Evolutionary conservation across 2,888 invertebrate species (phyloP).

Genomic region (Pherbina coryleti): DNA sequence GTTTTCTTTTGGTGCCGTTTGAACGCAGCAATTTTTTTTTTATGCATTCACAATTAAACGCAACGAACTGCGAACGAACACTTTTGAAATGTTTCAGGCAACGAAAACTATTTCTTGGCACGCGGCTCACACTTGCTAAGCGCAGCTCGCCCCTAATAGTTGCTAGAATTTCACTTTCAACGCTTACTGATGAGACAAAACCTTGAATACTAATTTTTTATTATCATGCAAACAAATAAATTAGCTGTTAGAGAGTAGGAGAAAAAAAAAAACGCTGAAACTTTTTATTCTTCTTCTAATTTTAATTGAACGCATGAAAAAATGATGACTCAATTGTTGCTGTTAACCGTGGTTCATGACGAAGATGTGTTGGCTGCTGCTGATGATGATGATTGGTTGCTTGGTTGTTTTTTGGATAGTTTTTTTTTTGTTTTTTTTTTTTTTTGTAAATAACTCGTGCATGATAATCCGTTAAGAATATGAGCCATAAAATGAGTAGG

Average conservation of each 20-base stretch:
- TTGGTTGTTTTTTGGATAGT: no score
- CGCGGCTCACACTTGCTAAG: no score
- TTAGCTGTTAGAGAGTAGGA: no score
- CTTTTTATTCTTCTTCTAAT: neutral
- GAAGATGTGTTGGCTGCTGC: neutral
- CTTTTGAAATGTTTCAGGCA: neutral
- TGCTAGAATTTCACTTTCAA: neutral
- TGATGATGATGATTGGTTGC: neutral
- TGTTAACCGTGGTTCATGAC: neutral
- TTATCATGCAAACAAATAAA: no score
- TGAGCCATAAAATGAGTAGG: no score
- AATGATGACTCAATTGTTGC: neutral
- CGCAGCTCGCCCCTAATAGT: no score
- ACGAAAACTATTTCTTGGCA: no score
- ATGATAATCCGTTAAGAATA: no score
- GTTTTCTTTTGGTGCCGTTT: neutral
- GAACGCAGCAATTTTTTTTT: neutral
- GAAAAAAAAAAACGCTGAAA: neutral
- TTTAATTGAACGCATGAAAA: no score
- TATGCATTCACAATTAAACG: conserved; percentile 22
- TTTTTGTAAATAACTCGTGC: no score
- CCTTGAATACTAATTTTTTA: no score
- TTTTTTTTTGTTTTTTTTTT: no score
- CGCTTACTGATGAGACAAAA: neutral
- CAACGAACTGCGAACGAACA: neutral